Evolutionary conservation across 2,888 invertebrate genomes (phyloP).

Genomic region (Amphipyra berbera): DNA sequence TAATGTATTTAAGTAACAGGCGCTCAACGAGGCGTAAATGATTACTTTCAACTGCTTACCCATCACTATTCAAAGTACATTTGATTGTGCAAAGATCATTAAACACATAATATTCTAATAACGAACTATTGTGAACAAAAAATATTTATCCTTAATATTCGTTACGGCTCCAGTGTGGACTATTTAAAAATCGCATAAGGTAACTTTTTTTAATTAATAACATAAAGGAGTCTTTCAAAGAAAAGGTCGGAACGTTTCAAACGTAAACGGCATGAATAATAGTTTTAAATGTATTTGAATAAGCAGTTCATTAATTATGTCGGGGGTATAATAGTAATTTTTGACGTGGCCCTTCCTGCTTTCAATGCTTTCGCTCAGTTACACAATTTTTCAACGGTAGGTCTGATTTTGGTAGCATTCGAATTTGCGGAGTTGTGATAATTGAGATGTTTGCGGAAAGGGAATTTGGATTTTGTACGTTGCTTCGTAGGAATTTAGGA

Average conservation of each 20-base stretch:
- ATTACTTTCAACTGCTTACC: slow-evolving; percentile 35
- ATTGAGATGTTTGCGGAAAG: slow-evolving; percentile 8
- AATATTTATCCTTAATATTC: slow-evolving; percentile 77
- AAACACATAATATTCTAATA: slow-evolving; percentile 51
- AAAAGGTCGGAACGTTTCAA: slow-evolving; percentile 86
- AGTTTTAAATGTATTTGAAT: slow-evolving; percentile 90
- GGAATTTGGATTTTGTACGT: neutral
- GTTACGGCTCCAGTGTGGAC: slow-evolving; percentile 66
- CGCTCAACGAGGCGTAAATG: slow-evolving; percentile 45
- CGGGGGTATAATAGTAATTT: slow-evolving; percentile 87
- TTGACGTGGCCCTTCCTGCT: slow-evolving; percentile 89
- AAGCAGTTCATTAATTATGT: slow-evolving; percentile 89
- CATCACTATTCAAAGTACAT: slow-evolving; percentile 48
- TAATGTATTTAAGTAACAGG: slow-evolving; percentile 7
- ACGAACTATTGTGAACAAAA: slow-evolving; percentile 67
- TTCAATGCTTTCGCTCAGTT: slow-evolving; percentile 83
- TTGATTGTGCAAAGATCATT: slow-evolving; percentile 55
- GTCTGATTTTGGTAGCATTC: slow-evolving; percentile 50
- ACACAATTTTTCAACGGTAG: slow-evolving; percentile 80
- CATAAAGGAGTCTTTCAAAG: slow-evolving; percentile 82
- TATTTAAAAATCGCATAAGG: slow-evolving; percentile 81
- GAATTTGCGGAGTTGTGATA: slow-evolving; percentile 9
- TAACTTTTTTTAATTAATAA: slow-evolving; percentile 83
- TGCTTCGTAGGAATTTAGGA: no score
- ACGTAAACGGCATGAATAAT: slow-evolving; percentile 89